Conservation (phyloP, 2,888 invertebrate species). For the Lamellibrachia satsuma region DNA sequence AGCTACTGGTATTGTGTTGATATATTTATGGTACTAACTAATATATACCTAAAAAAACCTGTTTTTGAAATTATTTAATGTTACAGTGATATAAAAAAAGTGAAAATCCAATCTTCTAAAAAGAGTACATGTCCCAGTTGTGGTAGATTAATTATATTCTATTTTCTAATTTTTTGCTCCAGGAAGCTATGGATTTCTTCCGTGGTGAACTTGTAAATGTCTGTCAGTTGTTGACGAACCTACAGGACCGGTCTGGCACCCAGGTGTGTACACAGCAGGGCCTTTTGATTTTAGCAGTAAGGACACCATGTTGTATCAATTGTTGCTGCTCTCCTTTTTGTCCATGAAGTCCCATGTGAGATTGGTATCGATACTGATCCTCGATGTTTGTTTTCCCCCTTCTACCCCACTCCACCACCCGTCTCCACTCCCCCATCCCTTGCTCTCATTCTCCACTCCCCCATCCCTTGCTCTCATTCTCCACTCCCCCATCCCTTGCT, state of each 20-base stretch:
- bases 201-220: slow-evolving; percentile 46
- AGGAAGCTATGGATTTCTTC: slow-evolving; percentile 53
- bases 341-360: too few species aligned
- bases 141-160: neutral
- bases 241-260: slow-evolving; percentile 43
- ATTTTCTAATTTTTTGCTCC: slow-evolving; percentile 24
- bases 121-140: neutral
- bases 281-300: neutral
- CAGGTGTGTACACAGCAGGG: slow-evolving; percentile 34
- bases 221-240: slow-evolving; percentile 47
- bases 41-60: neutral
- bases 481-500: too few species aligned
- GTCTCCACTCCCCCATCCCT: too few species aligned
- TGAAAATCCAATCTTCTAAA: neutral
- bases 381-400: too few species aligned
- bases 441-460: too few species aligned
- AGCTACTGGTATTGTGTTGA: neutral
- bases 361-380: too few species aligned
- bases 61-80: neutral
- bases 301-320: too few species aligned
- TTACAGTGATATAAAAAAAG: neutral
- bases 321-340: too few species aligned
- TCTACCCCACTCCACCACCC: too few species aligned
- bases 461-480: too few species aligned
- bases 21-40: neutral